phyloP scores from a whole-genome alignment of 2,888 invertebrate species.

The Chaetogeoica ovagalla region DNA sequence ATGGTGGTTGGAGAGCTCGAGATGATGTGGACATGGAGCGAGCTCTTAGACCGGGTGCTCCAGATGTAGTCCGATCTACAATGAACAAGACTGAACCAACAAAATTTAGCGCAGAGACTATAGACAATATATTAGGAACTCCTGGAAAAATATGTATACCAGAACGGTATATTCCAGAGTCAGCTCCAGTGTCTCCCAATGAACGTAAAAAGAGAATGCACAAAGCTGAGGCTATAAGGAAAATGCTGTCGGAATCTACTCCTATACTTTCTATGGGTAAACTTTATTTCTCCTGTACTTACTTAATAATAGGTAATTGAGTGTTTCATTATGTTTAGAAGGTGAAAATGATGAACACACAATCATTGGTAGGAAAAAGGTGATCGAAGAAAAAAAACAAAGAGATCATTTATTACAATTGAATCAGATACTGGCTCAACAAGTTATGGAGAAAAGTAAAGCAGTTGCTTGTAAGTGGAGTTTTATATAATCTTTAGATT shows the following conservation, averaged over 20 bases:
- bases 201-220: slow-evolving; percentile 81
- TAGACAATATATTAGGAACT: slow-evolving; percentile 81
- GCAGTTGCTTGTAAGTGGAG: slow-evolving; percentile 82
- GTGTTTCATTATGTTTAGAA: slow-evolving; percentile 28
- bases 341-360: slow-evolving; percentile 56
- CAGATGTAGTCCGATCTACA: slow-evolving; percentile 85
- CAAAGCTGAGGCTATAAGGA: slow-evolving; percentile 88
- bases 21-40: slow-evolving; percentile 88
- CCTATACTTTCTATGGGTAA: slow-evolving; percentile 50
- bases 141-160: slow-evolving; percentile 91
- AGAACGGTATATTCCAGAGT: slow-evolving; percentile 88
- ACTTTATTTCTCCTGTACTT: background rate
- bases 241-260: slow-evolving; percentile 77
- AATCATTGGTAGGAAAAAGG: slow-evolving; percentile 67
- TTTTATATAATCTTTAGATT: background rate
- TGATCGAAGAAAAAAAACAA: slow-evolving; percentile 82
- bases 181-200: slow-evolving; percentile 80
- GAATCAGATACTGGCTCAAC: slow-evolving; percentile 88
- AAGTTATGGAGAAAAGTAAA: slow-evolving; percentile 94
- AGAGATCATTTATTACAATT: slow-evolving; percentile 86
- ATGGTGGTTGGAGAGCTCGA: slow-evolving; percentile 68
- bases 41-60: slow-evolving; percentile 74
- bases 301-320: background rate
- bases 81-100: slow-evolving; percentile 64
- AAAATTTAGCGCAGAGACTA: slow-evolving; percentile 77